phyloP scores from a whole-genome alignment of 2,797 vertebrate genomes.

The Hippocampus kuda region DNA sequence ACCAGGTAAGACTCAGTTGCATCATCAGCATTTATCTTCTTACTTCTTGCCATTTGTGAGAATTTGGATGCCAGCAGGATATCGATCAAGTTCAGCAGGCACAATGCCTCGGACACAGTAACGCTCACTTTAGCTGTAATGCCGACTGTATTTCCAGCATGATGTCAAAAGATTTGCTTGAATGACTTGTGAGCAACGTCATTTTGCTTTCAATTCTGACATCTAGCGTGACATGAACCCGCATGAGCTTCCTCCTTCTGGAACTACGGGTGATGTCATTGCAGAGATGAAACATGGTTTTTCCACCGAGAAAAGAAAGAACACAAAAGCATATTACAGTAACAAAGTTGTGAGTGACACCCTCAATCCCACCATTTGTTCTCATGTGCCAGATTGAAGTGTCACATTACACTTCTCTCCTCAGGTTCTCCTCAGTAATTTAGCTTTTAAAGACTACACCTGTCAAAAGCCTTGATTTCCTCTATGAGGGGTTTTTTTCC shows the following conservation, averaged over 20 bases:
- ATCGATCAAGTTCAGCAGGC: neutral
- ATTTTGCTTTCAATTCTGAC: constrained; percentile 17
- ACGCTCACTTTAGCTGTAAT: neutral
- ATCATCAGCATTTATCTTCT: neutral
- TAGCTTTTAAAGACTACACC: constrained; percentile 35
- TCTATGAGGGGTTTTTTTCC: constrained; percentile 44
- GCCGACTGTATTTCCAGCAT: neutral
- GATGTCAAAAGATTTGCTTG: neutral
- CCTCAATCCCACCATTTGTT: constrained; percentile 15
- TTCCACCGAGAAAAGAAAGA: neutral
- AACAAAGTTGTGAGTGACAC: constrained; percentile 1
- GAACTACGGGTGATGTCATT: neutral
- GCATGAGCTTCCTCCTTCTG: constrained; percentile 9
- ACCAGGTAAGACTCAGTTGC: neutral
- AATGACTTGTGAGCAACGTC: constrained; percentile 26
- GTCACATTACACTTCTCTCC: constrained; percentile 33
- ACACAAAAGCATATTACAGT: neutral
- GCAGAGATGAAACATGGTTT: neutral
- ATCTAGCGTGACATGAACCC: constrained; percentile 5
- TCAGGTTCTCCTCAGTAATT: constrained; percentile 33
- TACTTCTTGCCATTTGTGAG: neutral
- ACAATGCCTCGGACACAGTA: neutral
- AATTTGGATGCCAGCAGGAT: neutral
- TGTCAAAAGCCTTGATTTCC: constrained; percentile 51
- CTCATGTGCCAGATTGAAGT: constrained; percentile 15